phyloP scores from a whole-genome alignment of 2,797 vertebrate species.

The Luscinia megarhynchos region DNA sequence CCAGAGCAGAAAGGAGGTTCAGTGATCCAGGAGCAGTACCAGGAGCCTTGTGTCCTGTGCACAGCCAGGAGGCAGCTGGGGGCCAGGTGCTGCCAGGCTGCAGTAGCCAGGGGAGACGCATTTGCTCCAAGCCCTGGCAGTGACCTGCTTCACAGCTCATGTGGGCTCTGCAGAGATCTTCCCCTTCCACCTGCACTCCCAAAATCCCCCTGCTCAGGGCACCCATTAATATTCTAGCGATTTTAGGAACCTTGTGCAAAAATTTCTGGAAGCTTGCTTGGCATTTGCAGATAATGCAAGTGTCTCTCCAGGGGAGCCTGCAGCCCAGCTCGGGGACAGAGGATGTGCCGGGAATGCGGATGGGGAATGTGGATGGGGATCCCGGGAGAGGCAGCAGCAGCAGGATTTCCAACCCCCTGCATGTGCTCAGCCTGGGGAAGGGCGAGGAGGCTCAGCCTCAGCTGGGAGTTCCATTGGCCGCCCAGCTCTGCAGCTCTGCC shows the following conservation, averaged over 20 bases:
- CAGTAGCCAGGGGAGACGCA: background rate
- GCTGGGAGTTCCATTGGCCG: background rate
- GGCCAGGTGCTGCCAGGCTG: background rate
- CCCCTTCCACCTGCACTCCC: background rate
- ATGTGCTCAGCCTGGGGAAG: background rate
- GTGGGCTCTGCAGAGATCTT: background rate
- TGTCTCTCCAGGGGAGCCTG: background rate
- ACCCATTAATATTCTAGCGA: background rate
- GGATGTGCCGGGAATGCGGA: background rate
- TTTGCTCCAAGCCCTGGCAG: background rate
- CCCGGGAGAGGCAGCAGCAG: background rate
- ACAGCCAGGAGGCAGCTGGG: rapidly evolving
- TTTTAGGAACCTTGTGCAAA: background rate
- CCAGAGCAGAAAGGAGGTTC: background rate
- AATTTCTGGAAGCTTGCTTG: background rate
- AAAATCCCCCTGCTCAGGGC: background rate
- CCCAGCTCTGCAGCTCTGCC: background rate
- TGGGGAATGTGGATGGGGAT: background rate
- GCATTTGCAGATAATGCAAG: background rate
- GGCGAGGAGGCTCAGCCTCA: background rate
- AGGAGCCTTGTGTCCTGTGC: rapidly evolving
- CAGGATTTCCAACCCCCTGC: background rate
- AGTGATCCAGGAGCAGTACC: rapidly evolving
- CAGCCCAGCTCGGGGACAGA: background rate
- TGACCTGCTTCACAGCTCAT: background rate